Conservation (phyloP, 1,140 invertebrate genomes). For the Campodea augens region DNA sequence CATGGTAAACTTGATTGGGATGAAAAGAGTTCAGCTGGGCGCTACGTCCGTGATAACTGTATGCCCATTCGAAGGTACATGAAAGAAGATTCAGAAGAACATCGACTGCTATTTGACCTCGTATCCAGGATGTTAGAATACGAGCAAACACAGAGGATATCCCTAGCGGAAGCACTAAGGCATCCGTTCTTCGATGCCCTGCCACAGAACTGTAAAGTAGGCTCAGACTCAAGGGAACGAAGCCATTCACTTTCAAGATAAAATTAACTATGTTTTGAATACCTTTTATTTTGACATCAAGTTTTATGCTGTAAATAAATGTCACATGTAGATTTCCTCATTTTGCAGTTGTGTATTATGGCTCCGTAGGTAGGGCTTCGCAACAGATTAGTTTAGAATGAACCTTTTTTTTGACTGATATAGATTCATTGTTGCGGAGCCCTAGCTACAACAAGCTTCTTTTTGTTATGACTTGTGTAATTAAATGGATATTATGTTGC, state of each 20-base stretch:
- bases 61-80: constrained; percentile 87
- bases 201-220: constrained; percentile 14
- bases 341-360: no score
- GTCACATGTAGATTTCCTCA: no score
- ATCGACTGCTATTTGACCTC: constrained; percentile 82
- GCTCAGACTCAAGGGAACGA: constrained; percentile 31
- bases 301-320: no score
- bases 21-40: constrained; percentile 80
- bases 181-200: constrained; percentile 75
- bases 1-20: constrained; percentile 89
- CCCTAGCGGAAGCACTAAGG: constrained; percentile 64
- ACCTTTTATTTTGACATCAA: not conserved
- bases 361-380: no score
- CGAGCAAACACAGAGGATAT: constrained; percentile 76
- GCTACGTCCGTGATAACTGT: constrained; percentile 95
- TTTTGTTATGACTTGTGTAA: no score
- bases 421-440: no score
- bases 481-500: no score
- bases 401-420: no score
- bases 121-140: constrained; percentile 93
- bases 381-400: no score
- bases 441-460: no score
- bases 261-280: no score
- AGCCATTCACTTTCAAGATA: constrained; percentile 40
- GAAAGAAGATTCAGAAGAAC: constrained; percentile 69